phyloP scores from a whole-genome alignment of 2,797 vertebrate species.

The Cynodonichthys magdalenae region DNA sequence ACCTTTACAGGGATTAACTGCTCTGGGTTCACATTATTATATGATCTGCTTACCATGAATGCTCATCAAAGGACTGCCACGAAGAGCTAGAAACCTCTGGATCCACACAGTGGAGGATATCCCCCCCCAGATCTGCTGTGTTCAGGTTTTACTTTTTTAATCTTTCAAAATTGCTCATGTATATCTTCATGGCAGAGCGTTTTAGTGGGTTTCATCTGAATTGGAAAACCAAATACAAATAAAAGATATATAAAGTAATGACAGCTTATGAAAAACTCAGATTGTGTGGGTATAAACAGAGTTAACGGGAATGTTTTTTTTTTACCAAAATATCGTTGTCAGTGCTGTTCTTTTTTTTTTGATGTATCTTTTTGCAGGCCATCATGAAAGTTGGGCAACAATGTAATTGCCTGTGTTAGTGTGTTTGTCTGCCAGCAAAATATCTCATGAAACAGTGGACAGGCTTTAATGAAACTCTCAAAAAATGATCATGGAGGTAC shows the following conservation, averaged over 20 bases:
- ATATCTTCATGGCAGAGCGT: constrained; percentile 11
- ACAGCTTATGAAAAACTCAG: constrained; percentile 35
- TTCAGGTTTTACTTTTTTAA: constrained; percentile 42
- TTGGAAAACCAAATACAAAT: constrained; percentile 50
- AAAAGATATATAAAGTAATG: constrained; percentile 40
- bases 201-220: constrained; percentile 35
- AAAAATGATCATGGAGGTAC: too few relatives aligned
- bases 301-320: constrained; percentile 17
- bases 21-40: constrained; percentile 20
- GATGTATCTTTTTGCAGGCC: constrained; percentile 11
- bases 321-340: constrained; percentile 21
- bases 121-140: constrained; percentile 11
- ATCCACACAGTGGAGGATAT: constrained; percentile 13
- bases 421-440: too few relatives aligned
- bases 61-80: constrained; percentile 34
- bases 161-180: constrained; percentile 42
- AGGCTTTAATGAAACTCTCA: too few relatives aligned
- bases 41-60: constrained; percentile 49
- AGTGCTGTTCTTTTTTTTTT: constrained; percentile 22
- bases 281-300: constrained; percentile 31
- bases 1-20: constrained; percentile 32
- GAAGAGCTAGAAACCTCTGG: constrained; percentile 37
- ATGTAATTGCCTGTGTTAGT: too few relatives aligned
- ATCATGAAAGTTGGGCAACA: too few relatives aligned
- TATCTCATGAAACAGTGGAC: too few relatives aligned